phyloP scores from a whole-genome alignment of 2,113 vertebrate genomes.

The Ia io region DNA sequence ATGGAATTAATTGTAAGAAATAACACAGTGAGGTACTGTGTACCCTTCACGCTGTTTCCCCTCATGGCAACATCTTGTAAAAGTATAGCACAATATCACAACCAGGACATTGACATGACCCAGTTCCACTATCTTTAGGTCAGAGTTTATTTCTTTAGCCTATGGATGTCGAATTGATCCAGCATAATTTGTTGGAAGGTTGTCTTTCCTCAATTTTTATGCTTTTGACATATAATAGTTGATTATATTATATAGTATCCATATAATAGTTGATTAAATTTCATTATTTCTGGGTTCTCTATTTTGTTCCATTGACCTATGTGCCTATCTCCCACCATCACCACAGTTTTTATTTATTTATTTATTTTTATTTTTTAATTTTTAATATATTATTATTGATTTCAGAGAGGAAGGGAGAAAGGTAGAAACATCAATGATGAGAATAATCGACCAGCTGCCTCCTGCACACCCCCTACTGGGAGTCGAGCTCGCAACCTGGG shows the following conservation, averaged over 20 bases:
- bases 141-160: background rate
- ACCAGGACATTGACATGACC: background rate
- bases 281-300: background rate
- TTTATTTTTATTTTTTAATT: no score
- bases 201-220: background rate
- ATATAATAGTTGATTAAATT: no score
- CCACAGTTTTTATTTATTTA: background rate
- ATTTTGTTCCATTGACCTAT: background rate
- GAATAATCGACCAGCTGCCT: no score
- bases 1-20: background rate
- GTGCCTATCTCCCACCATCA: background rate
- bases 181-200: background rate
- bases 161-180: background rate
- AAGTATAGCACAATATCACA: background rate
- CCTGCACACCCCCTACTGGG: no score
- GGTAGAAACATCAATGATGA: no score
- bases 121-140: background rate
- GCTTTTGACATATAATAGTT: background rate
- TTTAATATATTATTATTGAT: no score
- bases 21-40: background rate
- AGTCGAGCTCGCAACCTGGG: no score
- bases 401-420: no score
- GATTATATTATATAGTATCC: no score
- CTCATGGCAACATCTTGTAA: background rate
- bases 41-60: background rate